phyloP scores from a whole-genome alignment of 2,113 vertebrate genomes.

The Delphinus delphis region DNA sequence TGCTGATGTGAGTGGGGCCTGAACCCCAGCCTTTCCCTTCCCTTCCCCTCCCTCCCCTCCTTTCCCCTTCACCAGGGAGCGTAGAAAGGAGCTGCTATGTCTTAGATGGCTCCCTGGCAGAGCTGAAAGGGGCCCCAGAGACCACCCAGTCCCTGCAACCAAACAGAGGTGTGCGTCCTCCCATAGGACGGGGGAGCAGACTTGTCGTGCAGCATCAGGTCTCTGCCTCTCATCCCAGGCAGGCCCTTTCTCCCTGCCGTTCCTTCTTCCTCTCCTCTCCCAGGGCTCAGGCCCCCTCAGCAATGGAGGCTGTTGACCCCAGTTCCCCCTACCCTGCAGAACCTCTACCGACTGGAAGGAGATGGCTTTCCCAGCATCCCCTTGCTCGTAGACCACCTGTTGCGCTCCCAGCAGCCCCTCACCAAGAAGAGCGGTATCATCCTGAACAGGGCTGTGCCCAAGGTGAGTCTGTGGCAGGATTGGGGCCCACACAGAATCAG shows the following conservation, averaged over 20 bases:
- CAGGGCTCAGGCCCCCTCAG: not conserved
- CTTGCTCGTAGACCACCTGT: slow-evolving; percentile 89
- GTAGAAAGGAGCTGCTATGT: not conserved
- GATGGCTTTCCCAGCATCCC: slow-evolving; percentile 92
- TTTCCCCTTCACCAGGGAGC: not conserved
- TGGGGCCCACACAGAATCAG: not conserved
- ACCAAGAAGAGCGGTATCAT: slow-evolving; percentile 89
- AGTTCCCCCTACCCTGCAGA: slow-evolving; percentile 76
- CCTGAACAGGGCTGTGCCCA: slow-evolving; percentile 88
- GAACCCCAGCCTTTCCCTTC: not conserved
- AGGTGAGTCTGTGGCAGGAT: slow-evolving; percentile 77
- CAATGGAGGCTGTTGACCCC: not conserved
- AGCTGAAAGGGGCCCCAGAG: not conserved
- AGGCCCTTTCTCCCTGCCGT: not conserved
- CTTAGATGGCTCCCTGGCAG: not conserved
- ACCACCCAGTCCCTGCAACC: not conserved
- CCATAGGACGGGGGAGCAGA: not conserved
- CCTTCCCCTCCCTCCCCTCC: accelerated
- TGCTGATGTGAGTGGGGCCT: slow-evolving; percentile 84
- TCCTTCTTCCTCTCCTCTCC: not conserved
- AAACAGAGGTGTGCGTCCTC: not conserved
- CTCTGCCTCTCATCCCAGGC: not conserved
- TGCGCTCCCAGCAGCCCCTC: slow-evolving; percentile 87
- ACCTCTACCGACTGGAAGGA: slow-evolving; percentile 93
- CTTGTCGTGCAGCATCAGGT: accelerated